These are phyloP conservation scores for Dryobota labecula DNA, from an alignment of 2,888 invertebrate species.

Conservation along the genomic window DNA sequence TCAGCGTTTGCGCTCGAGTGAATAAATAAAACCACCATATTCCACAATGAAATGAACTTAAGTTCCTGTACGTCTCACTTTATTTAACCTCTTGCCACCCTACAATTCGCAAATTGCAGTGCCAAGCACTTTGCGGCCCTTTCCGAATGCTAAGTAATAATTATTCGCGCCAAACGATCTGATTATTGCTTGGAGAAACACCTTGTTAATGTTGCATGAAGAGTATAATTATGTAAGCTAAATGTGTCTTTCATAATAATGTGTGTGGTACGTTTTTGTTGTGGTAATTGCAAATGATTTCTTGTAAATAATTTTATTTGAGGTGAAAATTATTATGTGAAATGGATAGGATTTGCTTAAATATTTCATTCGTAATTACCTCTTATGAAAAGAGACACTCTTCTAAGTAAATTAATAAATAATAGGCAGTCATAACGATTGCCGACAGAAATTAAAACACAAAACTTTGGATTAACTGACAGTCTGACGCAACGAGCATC, in stretches of 20 bases:
- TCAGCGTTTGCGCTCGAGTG: too few relatives aligned
- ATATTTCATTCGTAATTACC: background rate
- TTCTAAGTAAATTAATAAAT: background rate
- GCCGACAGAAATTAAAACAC: too few relatives aligned
- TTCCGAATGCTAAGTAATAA: constrained; percentile 65
- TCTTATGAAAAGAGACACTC: background rate
- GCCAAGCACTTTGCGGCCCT: constrained; percentile 68
- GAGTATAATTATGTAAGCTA: constrained; percentile 25
- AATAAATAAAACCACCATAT: too few relatives aligned
- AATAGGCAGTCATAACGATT: too few relatives aligned
- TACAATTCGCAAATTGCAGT: constrained; percentile 68
- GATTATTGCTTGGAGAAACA: constrained; percentile 61
- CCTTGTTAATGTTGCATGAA: constrained; percentile 51
- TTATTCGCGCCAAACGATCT: constrained; percentile 63
- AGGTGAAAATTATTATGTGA: background rate
- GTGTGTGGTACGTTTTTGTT: constrained; percentile 4
- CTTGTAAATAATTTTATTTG: background rate
- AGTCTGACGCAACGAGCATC: too few relatives aligned
- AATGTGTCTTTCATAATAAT: constrained; percentile 43
- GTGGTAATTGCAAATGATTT: background rate
- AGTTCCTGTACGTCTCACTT: constrained; percentile 52
- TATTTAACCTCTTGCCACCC: constrained; percentile 58
- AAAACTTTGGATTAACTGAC: too few relatives aligned
- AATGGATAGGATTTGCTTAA: background rate
- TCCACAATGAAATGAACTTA: background rate